Percentiles rank a stretch among this genome's conserved stretches.
Conservation (phyloP, 2,113 vertebrate genomes). For the Phasianus colchicus region DNA sequence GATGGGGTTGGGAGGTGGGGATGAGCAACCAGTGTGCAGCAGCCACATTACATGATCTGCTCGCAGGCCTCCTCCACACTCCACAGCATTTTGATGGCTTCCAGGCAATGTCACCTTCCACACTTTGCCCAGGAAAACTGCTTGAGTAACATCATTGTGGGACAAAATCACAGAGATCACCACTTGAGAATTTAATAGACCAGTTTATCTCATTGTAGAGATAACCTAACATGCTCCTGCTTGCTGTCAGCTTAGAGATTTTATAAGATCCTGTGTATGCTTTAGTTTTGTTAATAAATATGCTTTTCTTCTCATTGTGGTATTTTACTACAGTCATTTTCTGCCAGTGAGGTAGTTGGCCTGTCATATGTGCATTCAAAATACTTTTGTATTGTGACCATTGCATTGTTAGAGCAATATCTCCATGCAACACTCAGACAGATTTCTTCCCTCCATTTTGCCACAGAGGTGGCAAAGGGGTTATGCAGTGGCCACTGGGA, state of each 20-base stretch:
- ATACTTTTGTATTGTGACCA: background rate
- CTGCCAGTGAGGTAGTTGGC: background rate
- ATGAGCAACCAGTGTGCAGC: background rate
- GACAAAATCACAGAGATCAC: rapidly evolving
- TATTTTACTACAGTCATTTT: background rate
- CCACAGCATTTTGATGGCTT: background rate
- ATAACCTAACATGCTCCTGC: background rate
- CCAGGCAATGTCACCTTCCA: rapidly evolving
- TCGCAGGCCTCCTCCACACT: background rate
- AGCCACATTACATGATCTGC: background rate
- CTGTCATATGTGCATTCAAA: background rate
- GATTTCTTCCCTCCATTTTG: background rate
- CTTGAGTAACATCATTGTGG: background rate
- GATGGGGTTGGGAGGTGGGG: background rate
- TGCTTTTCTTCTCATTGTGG: background rate
- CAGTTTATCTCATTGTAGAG: background rate
- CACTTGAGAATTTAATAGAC: background rate
- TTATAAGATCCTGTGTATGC: background rate
- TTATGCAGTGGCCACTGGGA: background rate
- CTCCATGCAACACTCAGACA: background rate
- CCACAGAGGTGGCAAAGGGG: background rate
- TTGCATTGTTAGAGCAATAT: background rate
- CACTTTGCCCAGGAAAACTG: background rate
- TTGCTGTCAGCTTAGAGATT: background rate
- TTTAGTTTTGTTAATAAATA: background rate